Percentiles rank a stretch among this genome's conserved stretches.
phyloP scores from a whole-genome alignment of 2,797 vertebrate genomes.

The Hipposideros larvatus region DNA sequence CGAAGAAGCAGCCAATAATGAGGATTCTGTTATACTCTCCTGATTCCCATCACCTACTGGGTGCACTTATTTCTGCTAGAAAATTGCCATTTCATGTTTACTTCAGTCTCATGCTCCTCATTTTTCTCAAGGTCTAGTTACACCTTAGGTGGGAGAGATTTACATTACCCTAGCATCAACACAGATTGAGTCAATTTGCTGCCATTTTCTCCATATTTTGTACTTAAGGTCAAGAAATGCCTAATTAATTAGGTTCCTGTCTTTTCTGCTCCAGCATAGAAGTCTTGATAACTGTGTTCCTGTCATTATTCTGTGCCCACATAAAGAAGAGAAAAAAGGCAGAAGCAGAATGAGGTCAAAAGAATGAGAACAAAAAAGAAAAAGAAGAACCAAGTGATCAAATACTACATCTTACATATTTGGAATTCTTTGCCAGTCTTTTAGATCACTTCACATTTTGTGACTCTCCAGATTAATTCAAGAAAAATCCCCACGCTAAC shows the following conservation, averaged over 20 bases:
- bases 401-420: neutral
- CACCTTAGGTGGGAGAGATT: neutral
- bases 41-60: neutral
- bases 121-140: neutral
- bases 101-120: neutral
- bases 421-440: neutral
- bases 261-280: neutral
- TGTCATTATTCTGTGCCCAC: neutral
- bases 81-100: neutral
- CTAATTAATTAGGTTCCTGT: neutral
- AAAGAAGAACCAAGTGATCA: neutral
- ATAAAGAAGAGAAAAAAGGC: neutral
- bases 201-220: neutral
- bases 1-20: neutral
- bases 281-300: neutral
- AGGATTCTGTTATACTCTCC: neutral
- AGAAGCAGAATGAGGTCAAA: neutral
- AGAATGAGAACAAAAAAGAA: neutral
- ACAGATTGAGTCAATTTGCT: neutral
- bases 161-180: neutral
- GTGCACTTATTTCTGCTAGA: neutral
- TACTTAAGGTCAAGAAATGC: neutral
- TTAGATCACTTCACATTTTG: neutral
- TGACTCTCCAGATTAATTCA: conserved; percentile 10
- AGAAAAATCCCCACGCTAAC: neutral